phyloP scores from a whole-genome alignment of 1,140 invertebrate genomes.

The Choristoneura fumiferana region DNA sequence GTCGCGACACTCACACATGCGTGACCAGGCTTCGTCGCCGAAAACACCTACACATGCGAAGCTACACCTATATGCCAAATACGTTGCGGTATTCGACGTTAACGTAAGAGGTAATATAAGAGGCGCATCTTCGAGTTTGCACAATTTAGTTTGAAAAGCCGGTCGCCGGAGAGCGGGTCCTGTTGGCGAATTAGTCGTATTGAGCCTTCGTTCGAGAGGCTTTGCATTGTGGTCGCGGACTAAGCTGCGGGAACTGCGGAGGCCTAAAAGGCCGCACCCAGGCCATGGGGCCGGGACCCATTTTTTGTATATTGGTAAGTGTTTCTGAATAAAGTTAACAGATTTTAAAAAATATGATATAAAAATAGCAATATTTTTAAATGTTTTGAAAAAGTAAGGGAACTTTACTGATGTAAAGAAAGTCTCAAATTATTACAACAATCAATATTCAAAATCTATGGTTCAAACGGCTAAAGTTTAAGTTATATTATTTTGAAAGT shows the following conservation, averaged over 20 bases:
- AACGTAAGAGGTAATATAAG: conserved; percentile 76
- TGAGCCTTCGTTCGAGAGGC: conserved; percentile 44
- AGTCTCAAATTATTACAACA: too few species aligned
- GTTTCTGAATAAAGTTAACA: neutral
- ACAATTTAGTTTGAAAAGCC: conserved; percentile 73
- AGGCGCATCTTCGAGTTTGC: conserved; percentile 74
- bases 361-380: too few species aligned
- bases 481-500: too few species aligned
- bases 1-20: conserved; percentile 29
- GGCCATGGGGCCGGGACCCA: conserved; percentile 67
- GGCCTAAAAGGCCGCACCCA: conserved; percentile 51
- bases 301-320: conserved; percentile 67
- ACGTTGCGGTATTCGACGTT: conserved; percentile 70
- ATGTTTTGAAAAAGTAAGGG: too few species aligned
- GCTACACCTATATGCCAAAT: conserved; percentile 57
- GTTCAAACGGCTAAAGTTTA: too few species aligned
- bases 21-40: conserved; percentile 44
- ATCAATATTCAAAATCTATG: too few species aligned
- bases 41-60: conserved; percentile 56
- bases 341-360: too few species aligned
- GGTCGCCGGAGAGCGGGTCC: conserved; percentile 64
- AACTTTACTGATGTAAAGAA: too few species aligned
- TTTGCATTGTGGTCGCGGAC: conserved; percentile 43
- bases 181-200: conserved; percentile 59
- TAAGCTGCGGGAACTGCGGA: conserved; percentile 33